phyloP scores from a whole-genome alignment of 2,888 invertebrate genomes.

The Ischnus inquisitorius region DNA sequence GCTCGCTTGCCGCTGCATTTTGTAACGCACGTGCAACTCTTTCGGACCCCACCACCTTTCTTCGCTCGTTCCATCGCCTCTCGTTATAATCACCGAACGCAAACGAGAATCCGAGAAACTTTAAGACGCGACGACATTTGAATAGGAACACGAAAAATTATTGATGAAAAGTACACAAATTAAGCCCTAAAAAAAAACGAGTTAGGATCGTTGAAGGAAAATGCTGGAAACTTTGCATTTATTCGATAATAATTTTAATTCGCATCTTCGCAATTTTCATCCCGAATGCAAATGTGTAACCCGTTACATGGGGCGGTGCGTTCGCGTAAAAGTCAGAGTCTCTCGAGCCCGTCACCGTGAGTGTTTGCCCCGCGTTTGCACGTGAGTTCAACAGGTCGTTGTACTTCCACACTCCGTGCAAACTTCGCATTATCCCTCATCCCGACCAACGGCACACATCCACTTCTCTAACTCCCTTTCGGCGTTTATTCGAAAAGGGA shows the following conservation, averaged over 20 bases:
- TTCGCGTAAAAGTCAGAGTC: neutral
- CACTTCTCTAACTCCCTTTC: neutral
- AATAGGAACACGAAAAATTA: neutral
- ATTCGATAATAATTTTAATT: no score
- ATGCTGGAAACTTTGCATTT: no score
- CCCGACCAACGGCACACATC: neutral
- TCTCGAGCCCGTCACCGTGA: constrained; percentile 24
- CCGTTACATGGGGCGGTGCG: neutral
- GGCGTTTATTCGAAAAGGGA: constrained; percentile 11
- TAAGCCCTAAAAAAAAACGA: no score
- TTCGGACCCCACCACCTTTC: constrained; percentile 2
- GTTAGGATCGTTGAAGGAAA: no score
- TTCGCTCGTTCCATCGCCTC: constrained; percentile 27
- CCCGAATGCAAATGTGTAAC: constrained; percentile 1
- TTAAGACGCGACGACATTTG: neutral
- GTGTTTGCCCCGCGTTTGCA: constrained; percentile 15
- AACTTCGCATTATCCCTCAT: constrained; percentile 54
- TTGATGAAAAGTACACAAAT: neutral
- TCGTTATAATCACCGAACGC: constrained; percentile 44
- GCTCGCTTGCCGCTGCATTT: constrained; percentile 45
- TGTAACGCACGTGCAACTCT: constrained; percentile 56
- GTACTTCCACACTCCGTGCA: constrained; percentile 3
- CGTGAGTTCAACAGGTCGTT: constrained; percentile 47
- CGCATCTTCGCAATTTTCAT: neutral
- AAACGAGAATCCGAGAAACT: neutral